Conservation (phyloP, 2,797 vertebrate species). For the Lutjanus argentimaculatus region DNA sequence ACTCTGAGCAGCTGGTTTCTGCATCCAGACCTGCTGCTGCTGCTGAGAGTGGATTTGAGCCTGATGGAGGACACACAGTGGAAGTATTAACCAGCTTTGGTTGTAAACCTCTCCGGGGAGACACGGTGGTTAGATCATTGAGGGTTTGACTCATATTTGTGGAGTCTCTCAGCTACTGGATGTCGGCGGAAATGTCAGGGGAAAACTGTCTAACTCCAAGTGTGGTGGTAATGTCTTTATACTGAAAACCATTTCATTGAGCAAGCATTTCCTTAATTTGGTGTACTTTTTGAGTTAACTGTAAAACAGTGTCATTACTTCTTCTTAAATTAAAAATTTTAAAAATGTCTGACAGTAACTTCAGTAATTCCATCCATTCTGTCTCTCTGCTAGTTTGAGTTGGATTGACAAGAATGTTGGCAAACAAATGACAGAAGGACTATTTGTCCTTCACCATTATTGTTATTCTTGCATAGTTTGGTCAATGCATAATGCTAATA, state of each 20-base stretch:
- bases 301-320: background rate
- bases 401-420: too few species aligned
- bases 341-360: too few species aligned
- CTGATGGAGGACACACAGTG: background rate
- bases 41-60: constrained; percentile 25
- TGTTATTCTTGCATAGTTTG: too few species aligned
- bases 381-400: too few species aligned
- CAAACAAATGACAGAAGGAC: too few species aligned
- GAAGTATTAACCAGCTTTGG: constrained; percentile 25
- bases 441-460: too few species aligned
- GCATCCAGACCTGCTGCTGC: constrained; percentile 35
- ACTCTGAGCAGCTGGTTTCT: constrained; percentile 55
- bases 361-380: too few species aligned
- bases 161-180: constrained; percentile 36
- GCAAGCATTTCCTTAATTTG: background rate
- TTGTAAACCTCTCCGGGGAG: constrained; percentile 24
- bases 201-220: background rate
- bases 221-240: background rate
- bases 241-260: background rate
- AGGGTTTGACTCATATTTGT: constrained; percentile 31
- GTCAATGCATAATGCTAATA: too few species aligned
- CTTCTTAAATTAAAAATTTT: too few species aligned
- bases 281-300: background rate
- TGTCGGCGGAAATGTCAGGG: background rate
- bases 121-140: constrained; percentile 8